These are phyloP conservation scores for Trichonephila inaurata DNA, from an alignment of 1,140 invertebrate species.

Conservation along the genomic window DNA sequence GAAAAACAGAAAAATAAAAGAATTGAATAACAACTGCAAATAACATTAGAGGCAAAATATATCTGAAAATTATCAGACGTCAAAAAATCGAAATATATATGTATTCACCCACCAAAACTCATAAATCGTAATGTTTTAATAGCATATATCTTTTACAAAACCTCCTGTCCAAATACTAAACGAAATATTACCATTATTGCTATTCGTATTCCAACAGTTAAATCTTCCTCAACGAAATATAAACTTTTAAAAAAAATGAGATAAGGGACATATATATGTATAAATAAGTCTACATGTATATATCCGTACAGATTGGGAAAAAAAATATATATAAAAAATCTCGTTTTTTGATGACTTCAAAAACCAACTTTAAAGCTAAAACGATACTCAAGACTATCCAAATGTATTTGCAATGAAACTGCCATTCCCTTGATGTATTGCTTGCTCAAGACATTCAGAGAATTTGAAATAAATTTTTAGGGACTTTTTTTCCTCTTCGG, in stretches of 20 bases:
- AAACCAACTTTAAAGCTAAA: constrained; percentile 47
- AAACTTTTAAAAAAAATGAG: not conserved
- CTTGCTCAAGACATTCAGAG: constrained; percentile 36
- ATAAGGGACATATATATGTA: not conserved
- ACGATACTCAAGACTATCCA: constrained; percentile 53
- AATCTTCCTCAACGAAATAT: not conserved
- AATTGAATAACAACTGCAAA: too few relatives aligned
- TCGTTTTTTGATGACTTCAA: constrained; percentile 67
- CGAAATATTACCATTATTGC: constrained; percentile 15
- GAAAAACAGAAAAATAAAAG: too few relatives aligned
- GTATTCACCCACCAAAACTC: not conserved
- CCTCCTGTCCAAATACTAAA: not conserved
- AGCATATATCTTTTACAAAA: constrained; percentile 8
- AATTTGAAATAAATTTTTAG: constrained; percentile 48
- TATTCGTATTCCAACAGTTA: not conserved
- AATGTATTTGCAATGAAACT: constrained; percentile 69
- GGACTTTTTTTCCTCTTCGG: constrained; percentile 2
- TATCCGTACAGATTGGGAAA: not conserved
- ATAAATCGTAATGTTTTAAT: not conserved
- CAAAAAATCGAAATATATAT: not conserved
- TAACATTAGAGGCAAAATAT: too few relatives aligned
- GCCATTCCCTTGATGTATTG: constrained; percentile 66
- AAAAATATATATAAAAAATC: not conserved
- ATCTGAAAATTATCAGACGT: too few relatives aligned
- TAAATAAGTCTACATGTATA: not conserved